Conservation (phyloP, 2,888 invertebrate species). For the Plebejus anna region DNA sequence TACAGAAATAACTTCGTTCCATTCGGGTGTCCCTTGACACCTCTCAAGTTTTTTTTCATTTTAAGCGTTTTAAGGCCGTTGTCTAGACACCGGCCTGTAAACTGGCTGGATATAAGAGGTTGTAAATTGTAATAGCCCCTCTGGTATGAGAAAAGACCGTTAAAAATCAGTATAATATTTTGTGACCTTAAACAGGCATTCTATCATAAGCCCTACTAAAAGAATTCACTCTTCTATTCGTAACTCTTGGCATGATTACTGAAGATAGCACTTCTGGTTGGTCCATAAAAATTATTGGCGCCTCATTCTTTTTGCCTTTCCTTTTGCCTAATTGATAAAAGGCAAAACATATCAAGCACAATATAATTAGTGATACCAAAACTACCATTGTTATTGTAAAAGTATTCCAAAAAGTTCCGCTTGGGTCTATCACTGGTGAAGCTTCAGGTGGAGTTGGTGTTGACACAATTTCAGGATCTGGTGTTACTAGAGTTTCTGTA, state of each 20-base stretch:
- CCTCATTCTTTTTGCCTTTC: neutral
- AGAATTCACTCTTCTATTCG: neutral
- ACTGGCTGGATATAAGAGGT: no score
- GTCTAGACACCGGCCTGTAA: no score
- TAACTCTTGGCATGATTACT: conserved; percentile 11
- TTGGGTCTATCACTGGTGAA: conserved; percentile 3
- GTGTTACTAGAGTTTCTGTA: neutral
- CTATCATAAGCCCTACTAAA: neutral
- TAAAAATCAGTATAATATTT: neutral
- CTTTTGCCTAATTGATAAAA: conserved; percentile 26
- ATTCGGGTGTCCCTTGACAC: no score
- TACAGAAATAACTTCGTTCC: no score
- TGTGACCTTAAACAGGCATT: neutral
- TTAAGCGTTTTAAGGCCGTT: neutral
- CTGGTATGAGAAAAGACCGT: neutral
- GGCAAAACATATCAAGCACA: neutral
- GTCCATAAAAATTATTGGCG: neutral
- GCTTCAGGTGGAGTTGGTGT: conserved; percentile 26
- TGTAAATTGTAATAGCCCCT: no score
- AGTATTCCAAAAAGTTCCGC: conserved; percentile 23
- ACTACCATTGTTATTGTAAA: conserved; percentile 25
- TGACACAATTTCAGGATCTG: neutral
- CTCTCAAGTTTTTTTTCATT: neutral
- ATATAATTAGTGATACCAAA: conserved; percentile 8
- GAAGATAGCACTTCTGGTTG: neutral